Percentiles rank a stretch among this genome's conserved stretches.
Evolutionary conservation across 1,140 invertebrate genomes (phyloP).

Genomic region (Rhagoletis pomonella): DNA sequence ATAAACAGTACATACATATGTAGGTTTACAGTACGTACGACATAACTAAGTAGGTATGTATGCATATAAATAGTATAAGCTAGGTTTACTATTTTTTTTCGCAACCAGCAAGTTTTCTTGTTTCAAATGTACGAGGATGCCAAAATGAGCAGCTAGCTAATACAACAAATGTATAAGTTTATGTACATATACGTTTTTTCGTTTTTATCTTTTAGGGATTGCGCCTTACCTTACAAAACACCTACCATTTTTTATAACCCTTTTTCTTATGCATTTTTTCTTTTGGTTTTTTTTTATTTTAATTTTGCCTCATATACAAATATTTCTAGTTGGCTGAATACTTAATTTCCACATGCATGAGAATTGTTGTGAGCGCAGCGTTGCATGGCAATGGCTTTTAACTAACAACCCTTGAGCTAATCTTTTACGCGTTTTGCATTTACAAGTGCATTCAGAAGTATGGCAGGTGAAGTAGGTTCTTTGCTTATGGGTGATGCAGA

Average conservation of each 20-base stretch:
- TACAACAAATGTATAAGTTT: too few relatives aligned
- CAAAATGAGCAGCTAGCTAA: not conserved
- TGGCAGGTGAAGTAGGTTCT: not conserved
- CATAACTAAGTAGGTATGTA: not conserved
- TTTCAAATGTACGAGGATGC: not conserved
- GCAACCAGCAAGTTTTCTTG: not conserved
- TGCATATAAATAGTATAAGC: not conserved
- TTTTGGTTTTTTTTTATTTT: not conserved
- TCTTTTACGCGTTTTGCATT: slow-evolving; percentile 73
- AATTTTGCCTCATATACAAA: not conserved
- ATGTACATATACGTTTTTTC: not conserved
- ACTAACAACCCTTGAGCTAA: slow-evolving; percentile 68
- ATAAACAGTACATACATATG: not conserved
- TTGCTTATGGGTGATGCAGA: not conserved
- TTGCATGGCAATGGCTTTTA: slow-evolving; percentile 42
- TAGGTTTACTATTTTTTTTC: too few relatives aligned
- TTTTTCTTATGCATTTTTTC: not conserved
- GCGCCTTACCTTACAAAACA: not conserved
- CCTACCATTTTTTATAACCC: not conserved
- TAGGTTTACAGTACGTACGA: too few relatives aligned
- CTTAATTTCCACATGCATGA: slow-evolving; percentile 29
- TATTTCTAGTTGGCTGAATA: not conserved
- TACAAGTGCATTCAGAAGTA: slow-evolving; percentile 60
- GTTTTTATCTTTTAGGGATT: not conserved
- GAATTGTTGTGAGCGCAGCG: slow-evolving; percentile 33